Evolutionary conservation across 2,888 invertebrate species (phyloP), one percentile per base, ranked within the genome.

Genomic region (Conops quadrifasciatus): DNA sequence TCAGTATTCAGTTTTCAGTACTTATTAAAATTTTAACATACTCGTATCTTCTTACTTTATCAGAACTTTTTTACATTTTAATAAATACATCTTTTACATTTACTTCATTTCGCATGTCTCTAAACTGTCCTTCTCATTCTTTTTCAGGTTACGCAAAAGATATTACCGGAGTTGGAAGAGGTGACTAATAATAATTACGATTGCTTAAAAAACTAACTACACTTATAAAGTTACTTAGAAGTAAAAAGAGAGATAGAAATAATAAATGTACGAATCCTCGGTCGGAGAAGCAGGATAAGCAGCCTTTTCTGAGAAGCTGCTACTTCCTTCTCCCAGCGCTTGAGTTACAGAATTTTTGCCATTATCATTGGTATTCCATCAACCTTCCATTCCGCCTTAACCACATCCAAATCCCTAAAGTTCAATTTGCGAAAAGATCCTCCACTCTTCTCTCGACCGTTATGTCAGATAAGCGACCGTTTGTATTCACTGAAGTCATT

Each of bases 131-230:
- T 64, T 45, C 68, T 70, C 7, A 71, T 45, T 81, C 19, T 15
- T 30, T 90, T 90, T 45, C 88, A 92, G 92, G 90, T 78, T 85
- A 85, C 85, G 84, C 85, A 85, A 85, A 85, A 85, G 84, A 85
- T 78, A 84, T 85, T 81, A 82, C 83, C 77, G 80, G 85, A 84
- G 84, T 84, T 84, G 84, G 85, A 82, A 83, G 83, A 83, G 85
- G 84, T 85, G 81, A 80, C 63, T 47, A 26, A n/a, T 56, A 58
- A 58, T 19, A 7, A 7, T 30, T 53, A 53, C 19, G 24, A 16
- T 19, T 19, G 21, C 47, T 45, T 11, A 24, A 60, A n/a, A 49
- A 51, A 45, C 16, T 26, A 19, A 67, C 13, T n/a, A 28, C n/a
- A 24, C 21, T 28, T 53, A 19, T 11, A 56, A 56, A 56, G 24